Evolutionary conservation across 2,888 invertebrate genomes (phyloP).

Genomic region (Sacculina carcini): DNA sequence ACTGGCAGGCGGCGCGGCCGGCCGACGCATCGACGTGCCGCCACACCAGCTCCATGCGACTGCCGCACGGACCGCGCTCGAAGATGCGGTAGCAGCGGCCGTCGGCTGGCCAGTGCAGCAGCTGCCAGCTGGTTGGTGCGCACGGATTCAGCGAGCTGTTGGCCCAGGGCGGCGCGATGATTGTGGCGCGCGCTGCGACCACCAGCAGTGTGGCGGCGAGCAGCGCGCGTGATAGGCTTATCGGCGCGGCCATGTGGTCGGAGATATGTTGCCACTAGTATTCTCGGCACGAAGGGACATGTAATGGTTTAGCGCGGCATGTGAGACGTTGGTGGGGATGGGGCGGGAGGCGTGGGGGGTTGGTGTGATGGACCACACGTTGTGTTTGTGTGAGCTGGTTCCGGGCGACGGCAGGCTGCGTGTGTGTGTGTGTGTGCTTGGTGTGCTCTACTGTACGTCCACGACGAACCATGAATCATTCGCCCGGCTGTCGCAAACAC

Average conservation of each 20-base stretch:
- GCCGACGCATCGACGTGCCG: constrained; percentile 29
- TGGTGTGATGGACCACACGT: not conserved
- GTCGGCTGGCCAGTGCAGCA: constrained; percentile 56
- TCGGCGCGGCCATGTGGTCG: not conserved
- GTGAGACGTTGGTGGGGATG: no score
- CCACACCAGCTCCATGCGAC: constrained; percentile 1
- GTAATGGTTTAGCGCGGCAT: no score
- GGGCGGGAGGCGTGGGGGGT: no score
- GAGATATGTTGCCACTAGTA: not conserved
- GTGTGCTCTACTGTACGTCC: no score
- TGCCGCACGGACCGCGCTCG: constrained; percentile 40
- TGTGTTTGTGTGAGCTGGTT: not conserved
- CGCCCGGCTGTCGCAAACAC: no score
- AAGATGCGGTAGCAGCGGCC: constrained; percentile 67
- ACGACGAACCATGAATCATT: no score
- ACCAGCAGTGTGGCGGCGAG: not conserved
- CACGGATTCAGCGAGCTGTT: constrained; percentile 55
- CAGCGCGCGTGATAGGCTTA: no score
- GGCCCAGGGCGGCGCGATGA: constrained; percentile 63
- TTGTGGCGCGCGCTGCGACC: constrained; percentile 16
- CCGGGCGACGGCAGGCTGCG: not conserved
- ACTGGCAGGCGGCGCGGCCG: constrained; percentile 19
- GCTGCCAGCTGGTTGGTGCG: constrained; percentile 55
- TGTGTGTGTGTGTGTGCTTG: no score
- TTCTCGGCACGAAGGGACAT: not conserved